A percentile compares a stretch with the other conserved stretches of the same genome.
phyloP scores from a whole-genome alignment of 92 coral and sea anemone genomes.

The Parazoanthus darwini region DNA sequence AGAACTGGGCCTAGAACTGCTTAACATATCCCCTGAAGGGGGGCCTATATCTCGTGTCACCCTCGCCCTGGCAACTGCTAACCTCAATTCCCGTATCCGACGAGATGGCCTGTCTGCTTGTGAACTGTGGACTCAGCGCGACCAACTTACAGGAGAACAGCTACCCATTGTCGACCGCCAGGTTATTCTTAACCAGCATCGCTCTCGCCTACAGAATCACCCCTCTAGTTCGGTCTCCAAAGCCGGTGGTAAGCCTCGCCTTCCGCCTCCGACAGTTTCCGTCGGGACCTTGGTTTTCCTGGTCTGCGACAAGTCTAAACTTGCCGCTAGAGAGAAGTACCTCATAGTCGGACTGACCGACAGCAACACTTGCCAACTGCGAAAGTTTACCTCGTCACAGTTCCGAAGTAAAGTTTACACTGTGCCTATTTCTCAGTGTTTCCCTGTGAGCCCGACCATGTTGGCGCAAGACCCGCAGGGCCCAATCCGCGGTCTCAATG shows the following conservation, averaged over 20 bases:
- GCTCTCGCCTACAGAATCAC: constrained; percentile 38
- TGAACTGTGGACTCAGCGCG: constrained; percentile 53
- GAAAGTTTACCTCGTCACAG: constrained; percentile 54
- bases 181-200: constrained; percentile 43
- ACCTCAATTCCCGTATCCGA: constrained; percentile 21
- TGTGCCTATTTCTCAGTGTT: constrained; percentile 33
- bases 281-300: constrained; percentile 29
- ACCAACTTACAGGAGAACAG: constrained; percentile 48
- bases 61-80: constrained; percentile 36
- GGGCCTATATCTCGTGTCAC: constrained; percentile 26
- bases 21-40: not conserved
- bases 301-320: constrained; percentile 42
- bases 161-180: constrained; percentile 40
- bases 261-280: constrained; percentile 8
- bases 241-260: constrained; percentile 37
- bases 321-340: constrained; percentile 44
- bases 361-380: constrained; percentile 34
- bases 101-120: constrained; percentile 44
- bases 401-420: constrained; percentile 44
- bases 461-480: not conserved
- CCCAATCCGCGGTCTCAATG: constrained; percentile 17
- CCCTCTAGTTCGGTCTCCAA: constrained; percentile 40
- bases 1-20: constrained; percentile 32
- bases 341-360: constrained; percentile 34
- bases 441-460: constrained; percentile 28